These are phyloP conservation scores for Xylocopa sonorina DNA, from an alignment of 1,140 invertebrate genomes.

Conservation along the genomic window DNA sequence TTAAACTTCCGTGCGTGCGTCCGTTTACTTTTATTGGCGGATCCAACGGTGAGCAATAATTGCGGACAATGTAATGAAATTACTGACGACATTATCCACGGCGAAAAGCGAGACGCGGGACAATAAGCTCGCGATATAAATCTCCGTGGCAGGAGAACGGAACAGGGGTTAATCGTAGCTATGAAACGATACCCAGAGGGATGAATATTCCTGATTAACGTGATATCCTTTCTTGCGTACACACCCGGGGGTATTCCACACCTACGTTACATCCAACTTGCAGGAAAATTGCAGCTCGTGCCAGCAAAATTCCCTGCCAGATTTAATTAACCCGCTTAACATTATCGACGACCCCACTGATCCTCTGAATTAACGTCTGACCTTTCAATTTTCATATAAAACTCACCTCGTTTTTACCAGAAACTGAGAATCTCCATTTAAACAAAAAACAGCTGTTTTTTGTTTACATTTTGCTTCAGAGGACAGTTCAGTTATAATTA, in stretches of 20 bases:
- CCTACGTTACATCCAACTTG: conserved; percentile 45
- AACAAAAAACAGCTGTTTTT: too few species aligned
- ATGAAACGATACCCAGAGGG: conserved; percentile 49
- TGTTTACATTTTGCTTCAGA: too few species aligned
- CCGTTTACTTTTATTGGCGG: too few species aligned
- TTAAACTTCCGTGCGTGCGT: too few species aligned
- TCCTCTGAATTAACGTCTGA: background rate
- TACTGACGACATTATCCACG: background rate
- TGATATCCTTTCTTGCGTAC: conserved; percentile 42
- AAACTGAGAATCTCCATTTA: too few species aligned
- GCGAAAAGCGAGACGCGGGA: conserved; percentile 19
- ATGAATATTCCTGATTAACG: conserved; percentile 52
- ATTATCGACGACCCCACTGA: conserved; percentile 1
- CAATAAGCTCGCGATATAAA: conserved; percentile 35
- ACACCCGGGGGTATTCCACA: conserved; percentile 40
- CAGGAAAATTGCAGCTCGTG: conserved; percentile 33
- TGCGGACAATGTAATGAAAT: conserved; percentile 25
- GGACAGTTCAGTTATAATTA: too few species aligned
- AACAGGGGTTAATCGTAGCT: conserved; percentile 46
- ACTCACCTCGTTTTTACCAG: too few species aligned
- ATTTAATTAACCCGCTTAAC: conserved; percentile 4
- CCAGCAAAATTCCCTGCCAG: conserved; percentile 20
- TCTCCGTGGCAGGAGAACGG: conserved; percentile 25
- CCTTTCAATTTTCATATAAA: too few species aligned
- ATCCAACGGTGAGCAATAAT: background rate